Evolutionary conservation across 2,113 vertebrate species (phyloP).

Genomic region (Lagopus leucura): DNA sequence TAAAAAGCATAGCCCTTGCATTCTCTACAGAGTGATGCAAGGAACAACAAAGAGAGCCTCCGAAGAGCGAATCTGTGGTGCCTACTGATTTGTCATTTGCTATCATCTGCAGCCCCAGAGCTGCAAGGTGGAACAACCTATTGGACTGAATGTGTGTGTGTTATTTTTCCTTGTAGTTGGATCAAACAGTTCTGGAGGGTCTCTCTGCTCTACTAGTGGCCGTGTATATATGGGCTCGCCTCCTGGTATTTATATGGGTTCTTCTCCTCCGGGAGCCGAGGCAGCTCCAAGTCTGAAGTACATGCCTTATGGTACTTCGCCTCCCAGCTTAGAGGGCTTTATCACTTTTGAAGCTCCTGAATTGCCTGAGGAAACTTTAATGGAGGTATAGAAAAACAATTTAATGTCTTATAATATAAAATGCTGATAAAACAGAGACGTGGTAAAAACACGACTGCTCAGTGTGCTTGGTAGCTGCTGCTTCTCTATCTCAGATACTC

Average conservation of each 20-base stretch:
- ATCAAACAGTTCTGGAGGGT: slow-evolving; percentile 93
- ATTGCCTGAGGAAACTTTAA: slow-evolving; percentile 95
- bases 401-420: background rate
- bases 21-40: background rate
- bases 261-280: slow-evolving; percentile 84
- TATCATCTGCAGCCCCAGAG: background rate
- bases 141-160: slow-evolving; percentile 43
- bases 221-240: slow-evolving; percentile 91
- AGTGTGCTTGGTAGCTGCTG: background rate
- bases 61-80: background rate
- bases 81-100: background rate
- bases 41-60: background rate
- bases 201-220: slow-evolving; percentile 91
- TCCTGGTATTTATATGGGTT: slow-evolving; percentile 84
- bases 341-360: slow-evolving; percentile 97
- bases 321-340: slow-evolving; percentile 94
- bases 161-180: slow-evolving; percentile 82
- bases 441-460: background rate
- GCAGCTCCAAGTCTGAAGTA: slow-evolving; percentile 89
- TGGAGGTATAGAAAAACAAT: slow-evolving; percentile 87
- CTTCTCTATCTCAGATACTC: accelerated
- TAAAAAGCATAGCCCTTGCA: background rate
- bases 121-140: background rate
- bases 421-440: background rate
- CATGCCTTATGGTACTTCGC: slow-evolving; percentile 92